Evolutionary conservation across 1,140 invertebrate genomes (phyloP).

Genomic region (Lepidurus couesii): DNA sequence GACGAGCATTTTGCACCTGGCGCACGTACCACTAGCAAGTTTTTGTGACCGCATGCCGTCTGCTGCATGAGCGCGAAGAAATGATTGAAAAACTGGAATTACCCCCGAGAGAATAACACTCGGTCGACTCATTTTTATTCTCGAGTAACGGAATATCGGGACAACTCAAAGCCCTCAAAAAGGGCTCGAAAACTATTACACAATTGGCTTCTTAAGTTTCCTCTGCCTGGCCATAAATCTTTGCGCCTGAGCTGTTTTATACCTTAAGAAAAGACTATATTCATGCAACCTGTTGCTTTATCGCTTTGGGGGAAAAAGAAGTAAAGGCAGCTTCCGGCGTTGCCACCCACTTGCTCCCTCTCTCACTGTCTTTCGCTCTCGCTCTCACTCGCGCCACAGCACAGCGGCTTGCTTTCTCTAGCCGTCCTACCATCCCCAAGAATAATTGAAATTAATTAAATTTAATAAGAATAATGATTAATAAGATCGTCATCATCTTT

Average conservation of each 20-base stretch:
- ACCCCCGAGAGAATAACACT: conserved; percentile 4
- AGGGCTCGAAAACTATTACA: not conserved
- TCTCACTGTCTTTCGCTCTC: not conserved
- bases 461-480: not conserved
- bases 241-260: conserved; percentile 1
- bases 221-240: not conserved
- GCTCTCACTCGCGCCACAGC: not conserved
- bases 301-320: not conserved
- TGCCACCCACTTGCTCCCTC: not conserved
- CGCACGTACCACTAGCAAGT: not conserved
- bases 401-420: too few species aligned
- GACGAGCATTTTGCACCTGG: not conserved
- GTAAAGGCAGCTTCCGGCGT: not conserved
- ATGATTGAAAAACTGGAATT: not conserved
- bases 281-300: conserved; percentile 4
- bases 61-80: not conserved
- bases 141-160: not conserved
- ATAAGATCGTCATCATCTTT: too few species aligned
- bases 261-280: conserved; percentile 20
- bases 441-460: not conserved
- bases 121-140: not conserved
- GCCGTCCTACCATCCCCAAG: not conserved
- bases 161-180: not conserved
- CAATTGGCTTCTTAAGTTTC: conserved; percentile 1
- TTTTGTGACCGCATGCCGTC: not conserved